Percentiles rank a stretch among this genome's conserved stretches.
Evolutionary conservation across 2,888 invertebrate genomes (phyloP).

Genomic region (Folsomia manolachei): DNA sequence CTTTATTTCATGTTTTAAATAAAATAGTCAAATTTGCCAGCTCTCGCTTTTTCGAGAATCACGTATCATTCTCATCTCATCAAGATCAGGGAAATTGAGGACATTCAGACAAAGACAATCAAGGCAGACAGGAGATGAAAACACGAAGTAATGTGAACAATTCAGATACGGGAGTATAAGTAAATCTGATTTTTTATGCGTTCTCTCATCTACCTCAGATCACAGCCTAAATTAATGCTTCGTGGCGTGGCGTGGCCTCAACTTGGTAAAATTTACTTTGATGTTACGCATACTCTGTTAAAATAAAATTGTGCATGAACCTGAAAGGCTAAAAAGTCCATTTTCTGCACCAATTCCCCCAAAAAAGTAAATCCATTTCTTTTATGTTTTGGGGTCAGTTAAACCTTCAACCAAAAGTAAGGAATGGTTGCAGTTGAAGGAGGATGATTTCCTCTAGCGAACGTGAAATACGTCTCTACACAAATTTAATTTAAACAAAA

Average conservation of each 20-base stretch:
- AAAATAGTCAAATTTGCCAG: too few species aligned
- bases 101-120: background rate
- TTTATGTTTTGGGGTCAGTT: background rate
- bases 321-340: conserved; percentile 16
- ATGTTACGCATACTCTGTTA: background rate
- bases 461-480: too few species aligned
- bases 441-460: too few species aligned
- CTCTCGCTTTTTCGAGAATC: background rate
- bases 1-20: too few species aligned
- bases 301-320: conserved; percentile 12
- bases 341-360: conserved; percentile 20
- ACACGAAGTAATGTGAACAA: too few species aligned
- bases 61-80: background rate
- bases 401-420: too few species aligned
- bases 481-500: too few species aligned
- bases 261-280: background rate
- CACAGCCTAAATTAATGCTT: background rate
- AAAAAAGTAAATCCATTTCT: conserved; percentile 2
- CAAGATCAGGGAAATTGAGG: background rate
- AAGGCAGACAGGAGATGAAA: background rate
- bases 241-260: background rate
- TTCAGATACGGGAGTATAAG: background rate
- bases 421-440: too few species aligned
- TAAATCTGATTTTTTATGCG: background rate
- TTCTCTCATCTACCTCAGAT: too few species aligned